Evolutionary conservation across 2,888 invertebrate species (phyloP), one percentile per base, ranked within the genome.

Genomic region (Ametastegia equiseti): DNA sequence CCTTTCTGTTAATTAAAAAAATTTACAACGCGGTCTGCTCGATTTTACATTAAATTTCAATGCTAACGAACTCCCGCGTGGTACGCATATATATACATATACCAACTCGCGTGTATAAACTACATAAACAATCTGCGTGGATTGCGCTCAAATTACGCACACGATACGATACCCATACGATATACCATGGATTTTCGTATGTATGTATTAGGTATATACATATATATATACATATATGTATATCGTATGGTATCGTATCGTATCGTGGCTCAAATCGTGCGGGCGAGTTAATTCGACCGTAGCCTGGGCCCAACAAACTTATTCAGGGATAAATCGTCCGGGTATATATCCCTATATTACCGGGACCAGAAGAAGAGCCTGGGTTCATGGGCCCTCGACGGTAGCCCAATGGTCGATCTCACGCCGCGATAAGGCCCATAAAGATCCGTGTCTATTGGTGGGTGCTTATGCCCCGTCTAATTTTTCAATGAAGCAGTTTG

Each of bases 1-100:
- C 39, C 23, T 69, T 73, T 50, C 79, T 81, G 80, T 84, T 85
- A 84, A 85, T 85, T 85, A 84, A 83, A 84, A 75, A 77, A 84
- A 85, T 84, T 85, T 83, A 85, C 81, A 80, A 23, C 36, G 73
- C 33, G 75, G 82, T 85, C 83, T 82, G 80, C 85, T 83, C 39
- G 30, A 42, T 30, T 78, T 60, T 78, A 60, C 45, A 78, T 78
- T 42, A 13, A 78, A 60, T 60, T 50, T 78, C 78, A n/a, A 78
- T 33, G 60, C 60, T 77, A 77, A 77, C 77, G 77, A 77, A 57
- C 69, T n/a, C 45, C 23, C 23, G 11, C 30, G 13, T 15, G 23
- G 42, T 33, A 15, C 36, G n/a, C 13, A 19, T 27, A 19, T 23
- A 1, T 69, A 30, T 23, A 1, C 42, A 30, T 15, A 1, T 63